Evolutionary conservation across 1,140 invertebrate species (phyloP).

Genomic region (Ectropis grisescens): DNA sequence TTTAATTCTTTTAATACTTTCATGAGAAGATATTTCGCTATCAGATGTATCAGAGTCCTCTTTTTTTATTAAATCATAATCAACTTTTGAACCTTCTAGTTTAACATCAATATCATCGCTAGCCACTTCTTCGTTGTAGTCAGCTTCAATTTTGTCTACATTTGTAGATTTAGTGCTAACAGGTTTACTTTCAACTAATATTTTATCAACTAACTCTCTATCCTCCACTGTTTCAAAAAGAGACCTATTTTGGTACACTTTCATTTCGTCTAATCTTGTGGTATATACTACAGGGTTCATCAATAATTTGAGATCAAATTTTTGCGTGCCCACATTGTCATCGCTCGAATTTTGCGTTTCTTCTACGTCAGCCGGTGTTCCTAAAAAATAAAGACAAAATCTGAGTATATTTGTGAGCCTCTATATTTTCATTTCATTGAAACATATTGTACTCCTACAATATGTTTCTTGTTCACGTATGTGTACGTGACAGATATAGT

Average conservation of each 20-base stretch:
- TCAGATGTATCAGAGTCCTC: constrained; percentile 5
- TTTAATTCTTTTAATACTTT: constrained; percentile 18
- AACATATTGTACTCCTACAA: not conserved
- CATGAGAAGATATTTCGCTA: constrained; percentile 1
- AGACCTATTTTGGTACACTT: constrained; percentile 22
- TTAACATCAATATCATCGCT: too few species aligned
- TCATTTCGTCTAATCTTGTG: constrained; percentile 44
- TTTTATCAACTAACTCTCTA: constrained; percentile 25
- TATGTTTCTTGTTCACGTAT: not conserved
- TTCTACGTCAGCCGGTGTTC: not conserved
- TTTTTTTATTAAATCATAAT: not conserved
- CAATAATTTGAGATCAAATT: constrained; percentile 48
- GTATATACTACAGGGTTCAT: constrained; percentile 39
- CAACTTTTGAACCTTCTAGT: constrained; percentile 4
- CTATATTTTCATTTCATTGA: not conserved
- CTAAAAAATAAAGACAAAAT: not conserved
- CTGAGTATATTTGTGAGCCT: too few species aligned
- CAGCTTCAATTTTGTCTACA: too few species aligned
- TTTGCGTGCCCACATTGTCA: constrained; percentile 5
- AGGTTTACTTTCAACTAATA: constrained; percentile 31
- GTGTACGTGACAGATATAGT: too few species aligned
- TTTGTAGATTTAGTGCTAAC: constrained; percentile 4
- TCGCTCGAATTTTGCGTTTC: not conserved
- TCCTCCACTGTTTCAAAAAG: constrained; percentile 18
- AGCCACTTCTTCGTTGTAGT: constrained; percentile 7